A percentile compares a stretch with the other conserved stretches of the same genome.
Conservation (phyloP, 2,113 vertebrate genomes). For the Cyanoliseus patagonus region DNA sequence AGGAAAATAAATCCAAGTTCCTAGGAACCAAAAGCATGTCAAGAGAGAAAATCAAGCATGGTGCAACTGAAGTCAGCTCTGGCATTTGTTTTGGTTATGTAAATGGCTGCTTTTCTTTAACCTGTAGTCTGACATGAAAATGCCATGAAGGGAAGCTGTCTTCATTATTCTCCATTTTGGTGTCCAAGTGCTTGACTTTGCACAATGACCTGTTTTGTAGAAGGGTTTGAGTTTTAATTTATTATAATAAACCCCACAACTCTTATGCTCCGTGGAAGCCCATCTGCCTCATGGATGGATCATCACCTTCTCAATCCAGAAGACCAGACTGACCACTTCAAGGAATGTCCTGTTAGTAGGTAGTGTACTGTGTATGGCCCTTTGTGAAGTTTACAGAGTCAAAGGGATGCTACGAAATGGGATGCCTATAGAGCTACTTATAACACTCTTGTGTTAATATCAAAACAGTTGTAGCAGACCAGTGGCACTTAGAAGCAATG, state of each 20-base stretch:
- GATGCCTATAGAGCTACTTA: background rate
- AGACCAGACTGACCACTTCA: background rate
- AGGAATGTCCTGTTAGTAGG: background rate
- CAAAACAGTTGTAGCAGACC: background rate
- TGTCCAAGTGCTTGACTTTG: background rate
- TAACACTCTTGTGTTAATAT: background rate
- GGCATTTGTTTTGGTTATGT: background rate
- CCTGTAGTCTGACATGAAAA: background rate
- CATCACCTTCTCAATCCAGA: background rate
- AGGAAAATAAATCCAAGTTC: background rate
- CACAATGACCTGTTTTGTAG: background rate
- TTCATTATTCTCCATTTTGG: background rate
- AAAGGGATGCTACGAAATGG: background rate
- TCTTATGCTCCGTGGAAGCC: background rate
- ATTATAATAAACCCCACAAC: background rate
- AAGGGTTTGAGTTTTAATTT: background rate
- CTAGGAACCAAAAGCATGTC: background rate
- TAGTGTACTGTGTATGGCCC: background rate
- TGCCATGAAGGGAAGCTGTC: background rate
- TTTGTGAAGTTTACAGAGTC: fast-evolving
- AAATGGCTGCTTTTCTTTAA: background rate
- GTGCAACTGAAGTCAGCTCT: background rate
- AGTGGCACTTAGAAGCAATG: background rate
- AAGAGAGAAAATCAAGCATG: background rate
- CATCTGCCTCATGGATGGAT: background rate